phyloP scores from a whole-genome alignment of 2,888 invertebrate genomes.

The Eurois occulta region DNA sequence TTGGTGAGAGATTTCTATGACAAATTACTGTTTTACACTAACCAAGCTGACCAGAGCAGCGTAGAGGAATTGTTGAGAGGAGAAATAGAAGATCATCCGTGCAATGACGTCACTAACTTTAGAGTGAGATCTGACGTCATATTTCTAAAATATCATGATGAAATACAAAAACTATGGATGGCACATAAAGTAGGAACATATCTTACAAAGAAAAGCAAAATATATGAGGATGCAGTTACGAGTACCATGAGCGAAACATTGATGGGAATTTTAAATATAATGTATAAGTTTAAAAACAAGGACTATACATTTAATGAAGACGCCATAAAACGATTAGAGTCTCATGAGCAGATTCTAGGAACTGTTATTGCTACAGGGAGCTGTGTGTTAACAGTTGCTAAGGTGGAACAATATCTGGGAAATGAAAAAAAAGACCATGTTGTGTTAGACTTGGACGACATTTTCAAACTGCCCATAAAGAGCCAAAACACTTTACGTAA shows the following conservation, averaged over 20 bases:
- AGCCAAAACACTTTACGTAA: constrained; percentile 16
- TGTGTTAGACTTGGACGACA: constrained; percentile 35
- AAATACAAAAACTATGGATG: constrained; percentile 58
- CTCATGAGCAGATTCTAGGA: not conserved
- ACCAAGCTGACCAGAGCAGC: constrained; percentile 46
- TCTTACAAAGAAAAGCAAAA: constrained; percentile 37
- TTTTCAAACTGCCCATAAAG: constrained; percentile 21
- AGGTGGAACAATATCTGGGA: constrained; percentile 26
- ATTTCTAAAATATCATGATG: constrained; percentile 52
- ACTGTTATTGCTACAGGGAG: constrained; percentile 7
- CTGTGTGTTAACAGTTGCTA: constrained; percentile 23
- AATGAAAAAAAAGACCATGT: constrained; percentile 1
- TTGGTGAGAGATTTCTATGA: constrained; percentile 44
- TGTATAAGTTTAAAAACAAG: constrained; percentile 21
- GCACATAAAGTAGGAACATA: constrained; percentile 35
- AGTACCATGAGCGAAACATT: constrained; percentile 40
- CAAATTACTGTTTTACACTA: constrained; percentile 54
- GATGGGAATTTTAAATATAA: constrained; percentile 20
- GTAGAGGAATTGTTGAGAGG: constrained; percentile 39
- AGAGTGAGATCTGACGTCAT: constrained; percentile 37
- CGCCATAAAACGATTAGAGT: constrained; percentile 6
- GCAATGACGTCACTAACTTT: constrained; percentile 22
- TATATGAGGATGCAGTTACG: constrained; percentile 25
- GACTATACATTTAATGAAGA: constrained; percentile 24
- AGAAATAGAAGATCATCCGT: constrained; percentile 34